A percentile compares a stretch with the other conserved stretches of the same genome.
These are phyloP conservation scores for Iphiclides podalirius DNA, from an alignment of 2,888 invertebrate species.

Conservation along the genomic window DNA sequence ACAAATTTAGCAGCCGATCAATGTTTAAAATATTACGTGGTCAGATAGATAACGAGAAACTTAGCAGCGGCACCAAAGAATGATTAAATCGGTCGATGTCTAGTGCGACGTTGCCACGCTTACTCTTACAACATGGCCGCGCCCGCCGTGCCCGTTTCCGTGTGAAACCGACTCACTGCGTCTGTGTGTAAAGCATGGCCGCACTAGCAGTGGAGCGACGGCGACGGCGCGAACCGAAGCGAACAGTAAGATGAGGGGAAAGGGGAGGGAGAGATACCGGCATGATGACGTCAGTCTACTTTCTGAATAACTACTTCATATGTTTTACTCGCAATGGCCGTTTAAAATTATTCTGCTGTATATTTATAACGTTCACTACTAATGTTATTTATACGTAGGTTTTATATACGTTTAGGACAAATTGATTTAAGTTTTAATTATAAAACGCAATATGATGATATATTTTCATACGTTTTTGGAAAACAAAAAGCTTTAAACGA, in stretches of 20 bases:
- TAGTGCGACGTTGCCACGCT: conserved; percentile 77
- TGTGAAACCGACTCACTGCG: conserved; percentile 74
- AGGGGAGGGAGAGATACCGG: conserved; percentile 51
- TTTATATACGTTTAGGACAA: not conserved
- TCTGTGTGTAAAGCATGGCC: conserved; percentile 51
- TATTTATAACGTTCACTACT: conserved; percentile 1
- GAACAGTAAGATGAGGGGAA: conserved; percentile 42
- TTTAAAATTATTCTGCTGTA: conserved; percentile 21
- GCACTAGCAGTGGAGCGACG: conserved; percentile 34
- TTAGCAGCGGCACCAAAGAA: conserved; percentile 54
- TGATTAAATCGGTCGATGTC: conserved; percentile 77
- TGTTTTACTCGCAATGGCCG: conserved; percentile 20
- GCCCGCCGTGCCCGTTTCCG: conserved; percentile 76
- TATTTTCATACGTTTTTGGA: too few species aligned
- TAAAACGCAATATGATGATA: too few species aligned
- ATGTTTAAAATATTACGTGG: conserved; percentile 27
- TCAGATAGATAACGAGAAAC: conserved; percentile 42
- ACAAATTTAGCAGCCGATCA: too few species aligned
- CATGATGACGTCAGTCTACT: conserved; percentile 70
- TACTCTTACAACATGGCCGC: conserved; percentile 77
- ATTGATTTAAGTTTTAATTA: too few species aligned
- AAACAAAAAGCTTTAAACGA: too few species aligned
- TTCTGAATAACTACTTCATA: conserved; percentile 55
- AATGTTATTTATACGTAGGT: not conserved
- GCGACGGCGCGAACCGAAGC: conserved; percentile 42